These are phyloP conservation scores for Frieseomelitta varia DNA, from an alignment of 1,140 invertebrate genomes.

Conservation along the genomic window DNA sequence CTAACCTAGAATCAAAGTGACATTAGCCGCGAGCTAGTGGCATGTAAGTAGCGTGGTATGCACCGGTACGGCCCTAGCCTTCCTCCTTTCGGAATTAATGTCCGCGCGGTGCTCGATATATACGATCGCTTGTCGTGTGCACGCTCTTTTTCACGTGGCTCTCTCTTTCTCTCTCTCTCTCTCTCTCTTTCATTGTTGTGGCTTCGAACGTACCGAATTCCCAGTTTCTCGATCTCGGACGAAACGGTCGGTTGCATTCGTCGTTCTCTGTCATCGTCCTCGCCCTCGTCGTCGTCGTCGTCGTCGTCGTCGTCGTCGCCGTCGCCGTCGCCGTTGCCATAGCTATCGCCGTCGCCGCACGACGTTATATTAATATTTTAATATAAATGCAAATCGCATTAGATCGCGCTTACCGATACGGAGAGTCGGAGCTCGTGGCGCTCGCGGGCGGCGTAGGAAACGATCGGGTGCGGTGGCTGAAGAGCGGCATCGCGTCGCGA, in stretches of 20 bases:
- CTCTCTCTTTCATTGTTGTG: too few species aligned
- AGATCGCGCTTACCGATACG: constrained; percentile 76
- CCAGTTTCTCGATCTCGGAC: background rate
- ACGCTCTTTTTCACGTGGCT: too few species aligned
- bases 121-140: constrained; percentile 17
- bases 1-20: constrained; percentile 59
- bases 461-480: background rate
- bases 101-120: constrained; percentile 59
- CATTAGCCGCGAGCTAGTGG: constrained; percentile 47
- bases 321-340: constrained; percentile 44
- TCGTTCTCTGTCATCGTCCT: too few species aligned
- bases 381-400: constrained; percentile 78
- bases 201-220: too few species aligned
- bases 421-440: constrained; percentile 52
- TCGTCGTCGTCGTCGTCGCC: constrained; percentile 29
- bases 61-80: background rate
- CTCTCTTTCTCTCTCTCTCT: constrained; percentile 13
- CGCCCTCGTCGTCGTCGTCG: background rate
- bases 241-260: background rate
- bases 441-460: background rate
- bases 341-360: constrained; percentile 12
- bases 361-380: constrained; percentile 77
- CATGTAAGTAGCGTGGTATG: background rate
- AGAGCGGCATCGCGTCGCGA: background rate
- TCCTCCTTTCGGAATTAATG: constrained; percentile 60